Conservation (phyloP, 1,140 invertebrate species). For the Pteromalus puparum region DNA sequence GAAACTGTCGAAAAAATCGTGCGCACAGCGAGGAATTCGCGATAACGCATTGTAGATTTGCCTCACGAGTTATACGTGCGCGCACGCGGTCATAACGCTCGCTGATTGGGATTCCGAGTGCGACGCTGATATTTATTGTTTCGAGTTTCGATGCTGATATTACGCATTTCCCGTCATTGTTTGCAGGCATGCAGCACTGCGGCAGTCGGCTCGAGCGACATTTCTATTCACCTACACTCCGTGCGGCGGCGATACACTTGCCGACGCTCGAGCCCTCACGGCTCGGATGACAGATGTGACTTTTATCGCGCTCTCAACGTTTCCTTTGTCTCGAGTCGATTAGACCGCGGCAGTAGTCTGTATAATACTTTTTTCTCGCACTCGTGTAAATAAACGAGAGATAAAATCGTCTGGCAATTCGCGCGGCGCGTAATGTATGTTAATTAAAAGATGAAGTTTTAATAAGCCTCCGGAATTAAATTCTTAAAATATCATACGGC, state of each 20-base stretch:
- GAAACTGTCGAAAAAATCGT: too few relatives aligned
- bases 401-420: neutral
- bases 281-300: neutral
- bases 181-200: too few relatives aligned
- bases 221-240: neutral
- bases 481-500: constrained; percentile 8
- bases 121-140: constrained; percentile 29
- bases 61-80: constrained; percentile 7
- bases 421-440: neutral
- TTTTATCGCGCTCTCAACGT: neutral
- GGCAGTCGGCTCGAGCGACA: neutral
- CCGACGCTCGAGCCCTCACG: neutral
- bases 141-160: constrained; percentile 37
- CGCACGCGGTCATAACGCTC: neutral
- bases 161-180: constrained; percentile 50
- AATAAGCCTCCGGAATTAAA: constrained; percentile 21
- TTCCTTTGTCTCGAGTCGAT: neutral
- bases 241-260: neutral
- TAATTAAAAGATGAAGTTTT: constrained; percentile 11
- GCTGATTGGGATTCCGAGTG: constrained; percentile 28
- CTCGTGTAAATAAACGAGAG: neutral
- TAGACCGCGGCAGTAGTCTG: too few relatives aligned
- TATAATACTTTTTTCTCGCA: too few relatives aligned
- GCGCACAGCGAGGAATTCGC: neutral
- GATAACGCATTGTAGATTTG: constrained; percentile 28